A percentile compares a stretch with the other conserved stretches of the same genome.
phyloP scores from a whole-genome alignment of 1,140 invertebrate species.

The Neodiprion lecontei region DNA sequence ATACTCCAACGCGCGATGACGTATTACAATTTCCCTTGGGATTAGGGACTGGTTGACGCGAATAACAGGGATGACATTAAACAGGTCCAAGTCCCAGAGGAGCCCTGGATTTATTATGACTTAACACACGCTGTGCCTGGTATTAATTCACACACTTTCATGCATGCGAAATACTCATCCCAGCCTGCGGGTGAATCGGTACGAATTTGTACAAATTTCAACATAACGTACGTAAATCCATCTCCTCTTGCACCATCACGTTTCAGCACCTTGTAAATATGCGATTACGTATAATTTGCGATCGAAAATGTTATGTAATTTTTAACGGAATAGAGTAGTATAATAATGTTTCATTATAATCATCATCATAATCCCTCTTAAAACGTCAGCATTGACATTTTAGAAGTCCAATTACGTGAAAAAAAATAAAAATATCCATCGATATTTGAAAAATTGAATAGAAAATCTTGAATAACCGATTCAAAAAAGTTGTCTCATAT shows the following conservation, averaged over 20 bases:
- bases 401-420: too few relatives aligned
- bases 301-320: neutral
- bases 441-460: too few relatives aligned
- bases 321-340: too few relatives aligned
- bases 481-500: too few relatives aligned
- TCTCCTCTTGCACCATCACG: neutral
- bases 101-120: neutral
- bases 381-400: too few relatives aligned
- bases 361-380: too few relatives aligned
- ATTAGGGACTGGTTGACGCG: neutral
- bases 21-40: too few relatives aligned
- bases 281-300: neutral
- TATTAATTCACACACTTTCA: neutral
- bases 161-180: too few relatives aligned
- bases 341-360: too few relatives aligned
- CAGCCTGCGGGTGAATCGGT: neutral
- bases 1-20: too few relatives aligned
- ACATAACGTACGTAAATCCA: neutral
- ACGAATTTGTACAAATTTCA: neutral
- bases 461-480: too few relatives aligned
- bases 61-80: neutral
- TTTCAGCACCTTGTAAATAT: slow-evolving; percentile 1
- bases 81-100: neutral
- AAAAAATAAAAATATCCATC: too few relatives aligned
- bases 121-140: neutral